These are phyloP conservation scores for Onychostoma macrolepis DNA, from an alignment of 2,113 vertebrate species.

Conservation along the genomic window DNA sequence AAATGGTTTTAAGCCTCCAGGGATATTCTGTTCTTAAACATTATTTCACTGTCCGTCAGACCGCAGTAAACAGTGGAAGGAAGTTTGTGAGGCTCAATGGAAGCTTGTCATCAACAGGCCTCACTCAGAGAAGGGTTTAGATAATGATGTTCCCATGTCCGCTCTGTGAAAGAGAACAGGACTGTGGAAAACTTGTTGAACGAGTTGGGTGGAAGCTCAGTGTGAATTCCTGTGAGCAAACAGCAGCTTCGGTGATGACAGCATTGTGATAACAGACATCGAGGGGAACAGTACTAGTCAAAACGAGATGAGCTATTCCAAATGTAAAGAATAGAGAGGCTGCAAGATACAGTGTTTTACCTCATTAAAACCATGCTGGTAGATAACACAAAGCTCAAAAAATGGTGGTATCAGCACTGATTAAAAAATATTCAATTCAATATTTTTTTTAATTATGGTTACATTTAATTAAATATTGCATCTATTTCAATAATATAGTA, in stretches of 20 bases:
- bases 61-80: background rate
- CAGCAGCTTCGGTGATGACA: background rate
- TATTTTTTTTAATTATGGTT: too few relatives aligned
- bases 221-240: slow-evolving; percentile 7
- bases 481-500: background rate
- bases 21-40: slow-evolving; percentile 23
- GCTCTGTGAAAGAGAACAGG: slow-evolving; percentile 16
- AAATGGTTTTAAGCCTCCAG: background rate
- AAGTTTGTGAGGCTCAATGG: background rate
- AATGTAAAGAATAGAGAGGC: background rate
- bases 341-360: background rate
- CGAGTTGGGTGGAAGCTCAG: background rate
- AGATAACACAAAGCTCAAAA: background rate
- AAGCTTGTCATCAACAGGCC: slow-evolving; percentile 1
- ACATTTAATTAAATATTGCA: background rate
- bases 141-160: slow-evolving; percentile 31
- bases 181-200: background rate
- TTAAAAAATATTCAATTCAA: background rate
- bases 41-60: slow-evolving; percentile 13
- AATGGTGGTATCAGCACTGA: background rate
- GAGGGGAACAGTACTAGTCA: background rate
- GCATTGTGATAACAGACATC: background rate
- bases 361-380: background rate
- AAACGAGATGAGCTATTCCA: background rate
- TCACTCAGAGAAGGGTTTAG: background rate